Evolutionary conservation across 2,888 invertebrate species (phyloP), one percentile per base, ranked within the genome.

Genomic region (Phoronis australis): DNA sequence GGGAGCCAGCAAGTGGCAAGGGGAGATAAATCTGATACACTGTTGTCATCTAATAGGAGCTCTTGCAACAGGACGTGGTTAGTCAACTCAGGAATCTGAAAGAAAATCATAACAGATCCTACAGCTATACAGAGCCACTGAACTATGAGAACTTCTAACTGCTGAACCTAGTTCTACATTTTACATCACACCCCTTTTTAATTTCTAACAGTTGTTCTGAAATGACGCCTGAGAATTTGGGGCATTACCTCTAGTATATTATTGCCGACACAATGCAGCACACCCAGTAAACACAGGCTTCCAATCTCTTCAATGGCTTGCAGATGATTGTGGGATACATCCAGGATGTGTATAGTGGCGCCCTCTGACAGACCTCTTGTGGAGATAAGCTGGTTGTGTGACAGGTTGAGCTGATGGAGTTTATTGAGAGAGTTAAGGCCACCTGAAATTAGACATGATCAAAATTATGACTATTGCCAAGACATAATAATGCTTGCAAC

Each of bases 321-420:
- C n/a, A 74, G 58, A 45, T 69, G 70, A 54, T 74, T 74, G 51
- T 66, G 55, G 2, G 69, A 69, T 15, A 73, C 50, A 49, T 71
- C 61, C 37, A 73, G 51, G n/a, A 55, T 41, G 58, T 73, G 73
- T 25, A 73, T n/a, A 2, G 66, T 67, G 26, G 65, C 59, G 5
- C 54, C 60, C 23, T 56, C 64, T 24, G 62, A 59, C 38, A 74
- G 47, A 2, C 69, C 68, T 4, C 57, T 44, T 4, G 65, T 63
- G 40, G 55, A 65, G 49, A 73, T 67, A 54, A 74, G 61, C 57
- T 73, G 71, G 56, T 73, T 73, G 54, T 66, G 59, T 40, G 64
- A 61, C 6, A 67, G 37, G 6, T 55, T 48, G 22, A 74, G 45
- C 1, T 69, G 69, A 51, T 71, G 71, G 3, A 73, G 56, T 21